Evolutionary conservation across 2,888 invertebrate genomes (phyloP), one percentile per base, ranked within the genome.

Genomic region (Lithosia quadra): DNA sequence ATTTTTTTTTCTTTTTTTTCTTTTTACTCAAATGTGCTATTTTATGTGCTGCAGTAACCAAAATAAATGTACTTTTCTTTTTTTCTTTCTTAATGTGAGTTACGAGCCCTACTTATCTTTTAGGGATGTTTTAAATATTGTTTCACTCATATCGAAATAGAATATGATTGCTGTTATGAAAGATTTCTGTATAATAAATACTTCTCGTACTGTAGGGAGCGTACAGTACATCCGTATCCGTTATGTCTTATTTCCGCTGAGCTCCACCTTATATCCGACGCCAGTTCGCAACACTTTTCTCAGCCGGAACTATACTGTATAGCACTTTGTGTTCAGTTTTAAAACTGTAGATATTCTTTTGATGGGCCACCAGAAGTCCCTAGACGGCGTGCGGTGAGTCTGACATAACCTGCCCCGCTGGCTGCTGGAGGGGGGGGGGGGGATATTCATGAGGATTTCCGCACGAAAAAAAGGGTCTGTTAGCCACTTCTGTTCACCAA

Each of bases 211-310:
- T 43, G 53, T 59, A 49, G 39, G 39, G 28, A 33, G 58, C 43
- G 63, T 18, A 57, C 62, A 36, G n/a, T 65, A 59, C 49, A 64
- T 58, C 60, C 53, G 62, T 63, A 65, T 67, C 63, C 67, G 69
- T 53, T 22, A 57, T 22, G n/a, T 56, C 67, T 49, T 71, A 73
- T 71, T 68, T 75, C 79, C 74, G 69, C 67, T n/a, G 56, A 62
- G 43, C 55, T 24, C 68, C 60, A 66, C 53, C 68, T 74, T 71
- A 79, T 77, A 74, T 80, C 80, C 80, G 78, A 67, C 28, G 15
- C 39, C 63, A 57, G 34, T 36, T 61, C 63, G 24, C 34, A 21
- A 15, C 18, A 8, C 43, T 57, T 3, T 28, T 24, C 28, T 43
- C 24, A 3, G 21, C 49, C 39, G 21, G 18, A 49, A 15, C 36